phyloP scores from a whole-genome alignment of 2,888 invertebrate genomes.

The Dastarcus helophoroides region DNA sequence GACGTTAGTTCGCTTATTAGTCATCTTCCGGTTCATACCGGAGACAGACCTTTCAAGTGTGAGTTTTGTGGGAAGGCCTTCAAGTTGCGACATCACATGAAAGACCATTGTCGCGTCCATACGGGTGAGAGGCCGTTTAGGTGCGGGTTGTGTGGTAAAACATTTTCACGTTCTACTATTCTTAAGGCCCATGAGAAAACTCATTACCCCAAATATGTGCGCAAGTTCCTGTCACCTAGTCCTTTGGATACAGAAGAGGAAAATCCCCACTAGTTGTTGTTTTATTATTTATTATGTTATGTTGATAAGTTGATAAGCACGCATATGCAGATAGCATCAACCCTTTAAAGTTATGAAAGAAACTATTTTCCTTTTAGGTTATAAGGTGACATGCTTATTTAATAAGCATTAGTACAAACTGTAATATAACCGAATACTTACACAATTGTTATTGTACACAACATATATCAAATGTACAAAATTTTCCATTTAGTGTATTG shows the following conservation, averaged over 20 bases:
- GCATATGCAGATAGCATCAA: too few relatives aligned
- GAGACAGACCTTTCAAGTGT: constrained; percentile 84
- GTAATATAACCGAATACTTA: too few relatives aligned
- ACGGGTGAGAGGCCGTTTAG: constrained; percentile 85
- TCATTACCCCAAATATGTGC: constrained; percentile 83
- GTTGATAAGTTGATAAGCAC: too few relatives aligned
- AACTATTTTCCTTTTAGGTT: too few relatives aligned
- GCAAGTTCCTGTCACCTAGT: constrained; percentile 79
- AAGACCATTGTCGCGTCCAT: constrained; percentile 87
- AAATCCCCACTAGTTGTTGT: constrained; percentile 51
- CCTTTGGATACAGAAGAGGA: constrained; percentile 76
- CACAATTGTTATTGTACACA: too few relatives aligned
- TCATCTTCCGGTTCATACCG: constrained; percentile 80
- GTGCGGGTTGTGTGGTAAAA: constrained; percentile 81
- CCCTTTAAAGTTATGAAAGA: too few relatives aligned
- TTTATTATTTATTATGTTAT: too few relatives aligned
- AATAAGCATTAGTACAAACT: too few relatives aligned
- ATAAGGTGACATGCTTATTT: too few relatives aligned
- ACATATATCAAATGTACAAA: too few relatives aligned
- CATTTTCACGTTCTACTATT: constrained; percentile 82
- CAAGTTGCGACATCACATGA: constrained; percentile 87
- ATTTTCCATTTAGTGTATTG: too few relatives aligned
- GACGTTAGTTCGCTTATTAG: constrained; percentile 80
- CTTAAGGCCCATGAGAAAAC: constrained; percentile 88
- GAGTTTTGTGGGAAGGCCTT: constrained; percentile 91